Conservation (phyloP, 2,888 invertebrate genomes). For the Cataglyphis cursor region DNA sequence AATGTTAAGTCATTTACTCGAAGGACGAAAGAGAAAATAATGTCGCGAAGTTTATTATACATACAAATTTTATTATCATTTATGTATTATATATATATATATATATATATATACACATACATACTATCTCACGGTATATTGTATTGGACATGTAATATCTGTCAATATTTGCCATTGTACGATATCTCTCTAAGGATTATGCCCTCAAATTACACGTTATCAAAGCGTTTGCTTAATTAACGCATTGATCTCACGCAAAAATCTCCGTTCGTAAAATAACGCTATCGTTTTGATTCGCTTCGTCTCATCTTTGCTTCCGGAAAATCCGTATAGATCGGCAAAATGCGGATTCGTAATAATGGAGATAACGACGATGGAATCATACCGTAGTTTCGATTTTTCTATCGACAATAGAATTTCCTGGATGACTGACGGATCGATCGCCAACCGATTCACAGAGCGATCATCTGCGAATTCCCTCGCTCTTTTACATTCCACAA, state of each 20-base stretch:
- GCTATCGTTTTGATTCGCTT: not conserved
- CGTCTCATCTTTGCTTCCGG: not conserved
- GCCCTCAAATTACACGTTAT: not conserved
- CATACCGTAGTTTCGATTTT: slow-evolving; percentile 62
- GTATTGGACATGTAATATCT: not conserved
- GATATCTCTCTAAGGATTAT: not conserved
- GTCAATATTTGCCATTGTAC: not conserved
- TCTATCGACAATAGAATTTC: slow-evolving; percentile 73
- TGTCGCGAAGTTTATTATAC: not conserved
- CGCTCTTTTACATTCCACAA: slow-evolving; percentile 78
- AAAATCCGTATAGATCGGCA: slow-evolving; percentile 10
- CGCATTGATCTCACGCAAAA: not conserved
- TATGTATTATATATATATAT: no score
- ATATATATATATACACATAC: no score
- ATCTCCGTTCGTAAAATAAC: not conserved
- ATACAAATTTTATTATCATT: not conserved
- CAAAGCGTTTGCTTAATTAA: slow-evolving; percentile 1
- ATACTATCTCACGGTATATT: not conserved
- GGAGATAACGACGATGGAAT: slow-evolving; percentile 47
- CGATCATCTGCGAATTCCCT: slow-evolving; percentile 79
- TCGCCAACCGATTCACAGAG: slow-evolving; percentile 61
- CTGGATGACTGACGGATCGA: slow-evolving; percentile 73
- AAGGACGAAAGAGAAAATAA: slow-evolving; percentile 20
- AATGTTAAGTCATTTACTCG: slow-evolving; percentile 20
- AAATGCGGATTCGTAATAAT: slow-evolving; percentile 50